These are phyloP conservation scores for Hipposideros armiger DNA, from an alignment of 2,113 vertebrate genomes.

Conservation along the genomic window DNA sequence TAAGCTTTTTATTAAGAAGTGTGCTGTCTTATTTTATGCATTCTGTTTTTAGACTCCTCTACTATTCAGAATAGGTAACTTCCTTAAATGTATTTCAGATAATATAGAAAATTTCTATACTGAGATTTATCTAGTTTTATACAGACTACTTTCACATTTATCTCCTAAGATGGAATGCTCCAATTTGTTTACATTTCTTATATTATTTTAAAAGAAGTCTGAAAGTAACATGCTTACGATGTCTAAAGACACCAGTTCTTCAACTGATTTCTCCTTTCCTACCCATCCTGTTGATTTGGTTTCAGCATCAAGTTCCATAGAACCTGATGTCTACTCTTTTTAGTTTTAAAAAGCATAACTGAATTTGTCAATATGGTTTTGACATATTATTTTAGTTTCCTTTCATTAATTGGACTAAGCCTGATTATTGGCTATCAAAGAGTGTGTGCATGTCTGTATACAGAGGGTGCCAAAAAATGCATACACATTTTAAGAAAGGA, in stretches of 20 bases:
- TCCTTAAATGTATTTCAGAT: neutral
- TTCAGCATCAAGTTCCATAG: neutral
- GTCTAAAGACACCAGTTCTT: neutral
- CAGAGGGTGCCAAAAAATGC: too few relatives aligned
- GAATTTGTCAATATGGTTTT: neutral
- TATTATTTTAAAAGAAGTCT: conserved; percentile 1
- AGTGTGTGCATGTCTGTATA: neutral
- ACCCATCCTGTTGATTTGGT: neutral
- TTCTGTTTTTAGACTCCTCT: neutral
- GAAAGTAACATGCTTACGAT: neutral
- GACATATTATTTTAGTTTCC: conserved; percentile 41
- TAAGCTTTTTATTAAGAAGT: neutral
- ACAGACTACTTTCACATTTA: neutral
- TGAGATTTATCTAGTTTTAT: neutral
- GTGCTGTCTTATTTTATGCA: neutral
- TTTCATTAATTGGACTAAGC: neutral
- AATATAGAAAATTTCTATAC: neutral
- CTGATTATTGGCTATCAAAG: conserved; percentile 40
- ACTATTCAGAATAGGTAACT: neutral
- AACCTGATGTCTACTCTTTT: neutral
- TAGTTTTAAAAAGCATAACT: neutral
- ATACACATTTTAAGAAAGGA: too few relatives aligned
- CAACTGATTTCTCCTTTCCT: neutral
- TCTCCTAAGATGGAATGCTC: neutral
- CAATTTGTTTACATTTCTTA: neutral